Percentiles rank a stretch among this genome's conserved stretches.
Conservation (phyloP, 2,113 vertebrate genomes). For the Opisthocomus hoazin region DNA sequence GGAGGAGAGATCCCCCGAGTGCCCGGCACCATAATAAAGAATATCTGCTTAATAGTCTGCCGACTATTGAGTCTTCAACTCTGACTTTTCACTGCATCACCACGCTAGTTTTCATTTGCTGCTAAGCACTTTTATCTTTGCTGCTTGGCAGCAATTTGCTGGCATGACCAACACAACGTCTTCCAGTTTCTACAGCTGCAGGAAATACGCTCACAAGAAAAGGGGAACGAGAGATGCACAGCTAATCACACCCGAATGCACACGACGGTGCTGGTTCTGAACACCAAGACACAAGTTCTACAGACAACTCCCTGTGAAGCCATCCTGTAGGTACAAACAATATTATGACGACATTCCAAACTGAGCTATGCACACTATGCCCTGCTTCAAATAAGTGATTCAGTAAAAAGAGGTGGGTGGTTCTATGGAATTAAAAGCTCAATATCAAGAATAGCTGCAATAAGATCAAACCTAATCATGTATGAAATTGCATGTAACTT, state of each 20-base stretch:
- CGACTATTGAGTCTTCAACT: no score
- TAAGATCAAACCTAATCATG: slow-evolving; percentile 3
- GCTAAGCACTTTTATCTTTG: background rate
- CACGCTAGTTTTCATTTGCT: background rate
- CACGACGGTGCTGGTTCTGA: background rate
- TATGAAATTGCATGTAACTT: background rate
- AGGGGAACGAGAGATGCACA: background rate
- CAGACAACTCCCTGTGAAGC: background rate
- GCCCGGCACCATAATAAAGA: no score
- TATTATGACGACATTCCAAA: background rate
- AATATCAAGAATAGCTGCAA: background rate
- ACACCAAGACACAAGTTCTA: background rate
- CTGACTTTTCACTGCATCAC: no score
- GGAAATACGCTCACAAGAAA: background rate
- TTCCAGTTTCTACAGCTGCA: background rate
- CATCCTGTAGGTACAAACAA: background rate
- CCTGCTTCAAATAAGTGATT: background rate
- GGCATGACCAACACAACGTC: background rate
- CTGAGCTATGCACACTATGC: background rate
- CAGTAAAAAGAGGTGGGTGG: background rate
- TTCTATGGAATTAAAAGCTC: background rate
- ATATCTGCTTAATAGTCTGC: no score
- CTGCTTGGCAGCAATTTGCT: background rate
- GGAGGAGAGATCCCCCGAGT: no score
- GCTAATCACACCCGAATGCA: background rate